phyloP scores from a whole-genome alignment of 2,113 vertebrate species.

The Harpagus bidentatus region DNA sequence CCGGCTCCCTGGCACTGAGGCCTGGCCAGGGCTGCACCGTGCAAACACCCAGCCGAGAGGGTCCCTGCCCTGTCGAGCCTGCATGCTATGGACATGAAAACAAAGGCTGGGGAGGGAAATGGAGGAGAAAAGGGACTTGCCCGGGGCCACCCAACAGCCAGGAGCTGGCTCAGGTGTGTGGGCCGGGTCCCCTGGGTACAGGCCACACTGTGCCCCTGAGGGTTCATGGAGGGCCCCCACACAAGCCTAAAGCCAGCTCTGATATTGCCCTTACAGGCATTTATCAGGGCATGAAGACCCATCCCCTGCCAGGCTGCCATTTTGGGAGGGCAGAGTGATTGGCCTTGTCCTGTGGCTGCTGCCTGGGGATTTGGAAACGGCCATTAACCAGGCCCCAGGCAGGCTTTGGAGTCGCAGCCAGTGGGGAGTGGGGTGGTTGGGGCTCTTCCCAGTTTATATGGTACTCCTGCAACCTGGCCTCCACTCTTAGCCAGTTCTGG shows the following conservation, averaged over 20 bases:
- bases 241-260: not conserved
- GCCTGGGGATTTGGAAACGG: not conserved
- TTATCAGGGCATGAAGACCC: not conserved
- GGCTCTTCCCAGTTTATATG: not conserved
- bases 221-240: fast-evolving
- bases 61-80: not conserved
- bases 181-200: fast-evolving
- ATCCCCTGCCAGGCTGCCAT: not conserved
- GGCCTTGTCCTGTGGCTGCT: not conserved
- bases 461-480: not conserved
- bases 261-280: not conserved
- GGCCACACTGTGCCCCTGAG: fast-evolving
- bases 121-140: not conserved
- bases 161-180: not conserved
- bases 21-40: fast-evolving
- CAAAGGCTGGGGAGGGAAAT: not conserved
- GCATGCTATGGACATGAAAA: not conserved
- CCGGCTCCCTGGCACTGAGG: not conserved
- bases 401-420: not conserved
- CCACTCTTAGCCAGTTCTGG: not conserved
- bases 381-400: not conserved
- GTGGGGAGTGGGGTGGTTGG: not conserved
- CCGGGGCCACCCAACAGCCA: not conserved
- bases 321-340: not conserved
- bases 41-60: not conserved